Percentiles rank a stretch among this genome's conserved stretches.
Evolutionary conservation across 2,113 vertebrate genomes (phyloP).

Genomic region (Elephantulus edwardii): DNA sequence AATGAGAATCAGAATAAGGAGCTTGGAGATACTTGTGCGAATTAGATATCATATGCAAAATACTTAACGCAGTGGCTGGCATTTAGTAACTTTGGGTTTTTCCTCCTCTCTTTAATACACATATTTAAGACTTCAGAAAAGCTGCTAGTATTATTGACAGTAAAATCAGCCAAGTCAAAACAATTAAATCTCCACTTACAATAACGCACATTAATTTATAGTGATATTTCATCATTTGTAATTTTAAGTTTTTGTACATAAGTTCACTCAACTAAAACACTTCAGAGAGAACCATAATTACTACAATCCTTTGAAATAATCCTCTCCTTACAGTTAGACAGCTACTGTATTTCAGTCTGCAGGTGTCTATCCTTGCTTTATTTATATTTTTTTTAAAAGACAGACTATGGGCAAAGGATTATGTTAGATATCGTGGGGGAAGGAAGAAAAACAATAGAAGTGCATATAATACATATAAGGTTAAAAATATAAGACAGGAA

Average conservation of each 20-base stretch:
- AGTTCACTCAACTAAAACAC: background rate
- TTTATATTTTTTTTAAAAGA: conserved; percentile 59
- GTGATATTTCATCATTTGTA: background rate
- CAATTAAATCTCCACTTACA: background rate
- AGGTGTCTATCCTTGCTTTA: conserved; percentile 18
- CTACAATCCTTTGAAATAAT: background rate
- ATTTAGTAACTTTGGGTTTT: background rate
- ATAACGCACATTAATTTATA: background rate
- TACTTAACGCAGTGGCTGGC: background rate
- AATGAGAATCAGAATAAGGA: background rate
- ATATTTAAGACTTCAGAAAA: background rate
- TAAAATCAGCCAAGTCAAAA: background rate
- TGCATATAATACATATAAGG: conserved; percentile 6
- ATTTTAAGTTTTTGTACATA: conserved; percentile 19
- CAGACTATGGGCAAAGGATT: conserved; percentile 36
- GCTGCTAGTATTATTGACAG: background rate
- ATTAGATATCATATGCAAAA: background rate
- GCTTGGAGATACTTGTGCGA: background rate
- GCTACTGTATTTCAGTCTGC: background rate
- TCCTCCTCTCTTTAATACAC: background rate
- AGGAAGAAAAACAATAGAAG: conserved; percentile 40
- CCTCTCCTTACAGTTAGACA: background rate
- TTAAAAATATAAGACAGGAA: background rate
- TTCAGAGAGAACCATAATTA: background rate
- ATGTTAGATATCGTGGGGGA: conserved; percentile 1